These are phyloP conservation scores for Drosophila guanche DNA, from an alignment of 1,140 invertebrate species.

Conservation along the genomic window DNA sequence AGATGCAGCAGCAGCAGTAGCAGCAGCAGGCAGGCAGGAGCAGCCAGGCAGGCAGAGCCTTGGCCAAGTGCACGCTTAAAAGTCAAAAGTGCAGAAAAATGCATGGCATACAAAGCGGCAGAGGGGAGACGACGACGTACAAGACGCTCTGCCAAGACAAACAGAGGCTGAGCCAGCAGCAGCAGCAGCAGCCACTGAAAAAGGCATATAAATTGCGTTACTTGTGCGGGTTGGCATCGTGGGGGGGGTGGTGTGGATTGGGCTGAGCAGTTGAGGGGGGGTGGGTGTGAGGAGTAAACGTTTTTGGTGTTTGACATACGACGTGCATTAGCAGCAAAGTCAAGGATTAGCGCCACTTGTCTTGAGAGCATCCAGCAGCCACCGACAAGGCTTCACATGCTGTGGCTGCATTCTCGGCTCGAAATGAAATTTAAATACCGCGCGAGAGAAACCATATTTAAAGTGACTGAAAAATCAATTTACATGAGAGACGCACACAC, in stretches of 20 bases:
- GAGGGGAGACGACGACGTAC: neutral
- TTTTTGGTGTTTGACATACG: conserved; percentile 82
- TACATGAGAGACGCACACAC: conserved; percentile 16
- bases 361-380: conserved; percentile 55
- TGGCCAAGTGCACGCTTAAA: conserved; percentile 79
- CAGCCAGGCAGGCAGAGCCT: conserved; percentile 20
- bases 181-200: conserved; percentile 57
- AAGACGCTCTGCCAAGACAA: neutral
- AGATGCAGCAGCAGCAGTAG: conserved; percentile 27
- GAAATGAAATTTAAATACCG: conserved; percentile 60
- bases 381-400: neutral
- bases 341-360: conserved; percentile 81
- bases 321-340: conserved; percentile 82
- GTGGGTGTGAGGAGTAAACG: conserved; percentile 58
- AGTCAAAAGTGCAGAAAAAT: conserved; percentile 82
- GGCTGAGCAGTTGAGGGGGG: too few relatives aligned
- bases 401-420: conserved; percentile 1
- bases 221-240: conserved; percentile 40
- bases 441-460: conserved; percentile 45
- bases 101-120: conserved; percentile 71
- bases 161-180: neutral
- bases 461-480: conserved; percentile 69
- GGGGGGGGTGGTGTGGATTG: neutral
- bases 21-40: conserved; percentile 16
- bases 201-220: conserved; percentile 80